These are phyloP conservation scores for Uria aalge DNA, from an alignment of 2,113 vertebrate species.

Conservation along the genomic window DNA sequence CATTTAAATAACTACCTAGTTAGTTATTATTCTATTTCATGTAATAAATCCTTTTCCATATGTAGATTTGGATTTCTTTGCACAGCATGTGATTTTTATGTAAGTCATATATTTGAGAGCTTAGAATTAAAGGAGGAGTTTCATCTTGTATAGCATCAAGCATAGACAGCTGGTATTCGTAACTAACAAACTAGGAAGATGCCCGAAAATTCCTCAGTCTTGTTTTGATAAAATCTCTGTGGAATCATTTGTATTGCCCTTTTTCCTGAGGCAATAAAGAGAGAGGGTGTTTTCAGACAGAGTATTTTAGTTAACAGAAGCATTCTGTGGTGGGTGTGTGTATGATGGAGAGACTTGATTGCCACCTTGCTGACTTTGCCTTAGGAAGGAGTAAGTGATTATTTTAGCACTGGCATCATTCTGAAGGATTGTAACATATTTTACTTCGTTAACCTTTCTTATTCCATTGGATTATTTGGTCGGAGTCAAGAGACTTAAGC, in stretches of 20 bases:
- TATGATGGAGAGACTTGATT: neutral
- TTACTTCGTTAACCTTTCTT: constrained; percentile 34
- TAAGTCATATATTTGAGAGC: neutral
- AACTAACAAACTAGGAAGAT: neutral
- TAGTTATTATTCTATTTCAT: neutral
- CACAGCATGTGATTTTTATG: neutral
- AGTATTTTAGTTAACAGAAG: neutral
- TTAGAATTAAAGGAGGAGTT: neutral
- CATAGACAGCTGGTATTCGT: neutral
- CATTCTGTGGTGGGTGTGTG: neutral
- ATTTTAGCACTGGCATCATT: neutral
- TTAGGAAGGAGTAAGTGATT: constrained; percentile 9
- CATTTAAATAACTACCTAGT: neutral
- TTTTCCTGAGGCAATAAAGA: neutral
- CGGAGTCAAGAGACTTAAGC: neutral
- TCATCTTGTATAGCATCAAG: neutral
- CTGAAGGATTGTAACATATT: neutral
- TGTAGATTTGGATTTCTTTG: neutral
- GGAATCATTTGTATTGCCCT: neutral
- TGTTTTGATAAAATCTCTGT: neutral
- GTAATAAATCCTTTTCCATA: neutral
- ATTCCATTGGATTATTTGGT: constrained; percentile 12
- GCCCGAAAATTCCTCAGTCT: neutral
- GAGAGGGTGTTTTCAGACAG: neutral
- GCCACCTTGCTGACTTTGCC: neutral